Base-by-base conservation (phyloP, 2,888 invertebrate genomes). In the Yponomeuta evonymella region DNA sequence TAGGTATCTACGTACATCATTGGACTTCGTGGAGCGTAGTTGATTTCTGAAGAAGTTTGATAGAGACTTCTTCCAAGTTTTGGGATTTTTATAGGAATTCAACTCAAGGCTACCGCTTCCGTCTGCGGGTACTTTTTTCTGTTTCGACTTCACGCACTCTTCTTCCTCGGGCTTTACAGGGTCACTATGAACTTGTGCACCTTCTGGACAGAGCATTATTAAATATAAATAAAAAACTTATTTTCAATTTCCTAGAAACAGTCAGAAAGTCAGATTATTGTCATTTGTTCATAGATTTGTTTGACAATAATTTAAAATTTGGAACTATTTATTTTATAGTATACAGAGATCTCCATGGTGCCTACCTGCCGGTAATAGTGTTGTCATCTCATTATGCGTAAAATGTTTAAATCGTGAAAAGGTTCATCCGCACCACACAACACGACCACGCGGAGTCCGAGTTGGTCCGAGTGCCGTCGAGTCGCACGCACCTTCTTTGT, bases 61-160 rank as follows among this genome's bases (percentile, higher is more conserved):
- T 70, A 92, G 83, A 58, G 92, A 90, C 75, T 90, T 91, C 76
- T 89, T 92, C 92, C 91, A 92, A 70, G 84, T 88, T 75, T 86
- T 91, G 15, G 86, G 84, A 76, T 83, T 83, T 82, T 83, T 91
- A 70, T 80, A 89, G 33, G 89, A 84, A 75, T 80, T 81, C 74
- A 89, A 76, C 75, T 90, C 90, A 75, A 85, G 73, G 76, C 77
- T 77, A 67, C 84, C 88, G 78, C 88, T 88, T 76, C 76, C 65
- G 23, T 64, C 36, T 48, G 63, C 29, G 36, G 83, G 80, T 70
- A 82, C 73, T 75, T 83, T 85, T 74, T 82, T 85, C 76, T 80
- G 63, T 70, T 63, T 62, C 4, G 36, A 51, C 29, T 64, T 65
- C 81, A 82, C 73, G 83, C 83, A n/a, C 51, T 69, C 69, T 70